Conservation (phyloP, 2,797 vertebrate genomes). For the Schizopygopsis malacanthus region DNA sequence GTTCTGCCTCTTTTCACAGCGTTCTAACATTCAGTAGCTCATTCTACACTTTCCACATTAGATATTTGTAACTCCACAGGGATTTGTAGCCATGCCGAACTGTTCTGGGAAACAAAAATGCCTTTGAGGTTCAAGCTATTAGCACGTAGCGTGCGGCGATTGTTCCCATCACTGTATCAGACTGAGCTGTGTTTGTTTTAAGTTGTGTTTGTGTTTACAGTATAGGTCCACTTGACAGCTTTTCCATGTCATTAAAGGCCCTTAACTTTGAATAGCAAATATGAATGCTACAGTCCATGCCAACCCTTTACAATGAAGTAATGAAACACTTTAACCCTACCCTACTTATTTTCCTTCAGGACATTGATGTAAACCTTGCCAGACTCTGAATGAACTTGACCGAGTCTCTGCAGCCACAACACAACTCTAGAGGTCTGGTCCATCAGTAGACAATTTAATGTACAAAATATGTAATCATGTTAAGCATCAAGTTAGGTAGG, state of each 20-base stretch:
- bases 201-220: constrained; percentile 57
- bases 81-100: constrained; percentile 42
- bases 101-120: constrained; percentile 57
- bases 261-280: constrained; percentile 49
- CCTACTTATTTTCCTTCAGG: not conserved
- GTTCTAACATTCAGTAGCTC: constrained; percentile 23
- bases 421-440: not conserved
- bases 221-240: constrained; percentile 42
- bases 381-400: constrained; percentile 13
- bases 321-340: constrained; percentile 14
- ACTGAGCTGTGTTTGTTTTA: constrained; percentile 49
- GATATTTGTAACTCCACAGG: constrained; percentile 43
- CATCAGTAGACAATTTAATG: not conserved
- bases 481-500: not conserved
- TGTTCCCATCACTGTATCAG: constrained; percentile 50
- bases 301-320: constrained; percentile 21
- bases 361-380: constrained; percentile 20
- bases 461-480: not conserved
- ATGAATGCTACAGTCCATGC: constrained; percentile 36
- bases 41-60: constrained; percentile 32
- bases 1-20: constrained; percentile 1
- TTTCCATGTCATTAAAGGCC: constrained; percentile 53
- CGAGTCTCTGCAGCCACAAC: not conserved
- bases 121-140: constrained; percentile 46
- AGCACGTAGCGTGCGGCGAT: constrained; percentile 39